Conservation (phyloP, 2,888 invertebrate genomes). For the Lycia hirtaria region DNA sequence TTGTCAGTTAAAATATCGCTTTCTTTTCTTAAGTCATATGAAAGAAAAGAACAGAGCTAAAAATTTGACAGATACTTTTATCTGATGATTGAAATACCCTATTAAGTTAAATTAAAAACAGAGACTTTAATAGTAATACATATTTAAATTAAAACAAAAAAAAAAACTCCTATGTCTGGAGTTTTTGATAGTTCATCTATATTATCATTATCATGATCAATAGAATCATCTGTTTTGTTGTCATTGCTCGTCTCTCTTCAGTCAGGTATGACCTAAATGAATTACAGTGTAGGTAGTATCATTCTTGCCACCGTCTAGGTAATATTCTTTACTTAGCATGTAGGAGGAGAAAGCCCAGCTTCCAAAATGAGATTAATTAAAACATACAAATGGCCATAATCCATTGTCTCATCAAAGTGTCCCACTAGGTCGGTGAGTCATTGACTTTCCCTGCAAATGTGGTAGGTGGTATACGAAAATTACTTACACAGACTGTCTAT, state of each 20-base stretch:
- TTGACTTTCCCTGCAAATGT: slow-evolving; percentile 15
- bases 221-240: not conserved
- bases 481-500: slow-evolving; percentile 10
- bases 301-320: slow-evolving; percentile 12
- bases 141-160: too few relatives aligned
- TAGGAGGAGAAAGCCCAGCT: slow-evolving; percentile 22
- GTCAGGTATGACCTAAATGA: slow-evolving; percentile 1
- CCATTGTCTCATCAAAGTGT: slow-evolving; percentile 33
- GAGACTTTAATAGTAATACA: too few relatives aligned
- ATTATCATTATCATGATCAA: slow-evolving; percentile 1
- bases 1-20: too few relatives aligned
- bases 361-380: slow-evolving; percentile 28
- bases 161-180: too few relatives aligned
- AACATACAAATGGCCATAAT: slow-evolving; percentile 28
- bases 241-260: not conserved
- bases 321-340: slow-evolving; percentile 15
- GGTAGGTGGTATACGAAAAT: slow-evolving; percentile 13
- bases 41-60: too few relatives aligned
- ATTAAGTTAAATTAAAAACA: too few relatives aligned
- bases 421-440: slow-evolving; percentile 30
- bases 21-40: too few relatives aligned
- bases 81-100: too few relatives aligned
- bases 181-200: too few relatives aligned
- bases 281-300: slow-evolving; percentile 6
- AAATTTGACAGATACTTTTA: too few relatives aligned